Evolutionary conservation across 2,113 vertebrate species (phyloP), one percentile per base, ranked within the genome.

Genomic region (Coryphaenoides rupestris): DNA sequence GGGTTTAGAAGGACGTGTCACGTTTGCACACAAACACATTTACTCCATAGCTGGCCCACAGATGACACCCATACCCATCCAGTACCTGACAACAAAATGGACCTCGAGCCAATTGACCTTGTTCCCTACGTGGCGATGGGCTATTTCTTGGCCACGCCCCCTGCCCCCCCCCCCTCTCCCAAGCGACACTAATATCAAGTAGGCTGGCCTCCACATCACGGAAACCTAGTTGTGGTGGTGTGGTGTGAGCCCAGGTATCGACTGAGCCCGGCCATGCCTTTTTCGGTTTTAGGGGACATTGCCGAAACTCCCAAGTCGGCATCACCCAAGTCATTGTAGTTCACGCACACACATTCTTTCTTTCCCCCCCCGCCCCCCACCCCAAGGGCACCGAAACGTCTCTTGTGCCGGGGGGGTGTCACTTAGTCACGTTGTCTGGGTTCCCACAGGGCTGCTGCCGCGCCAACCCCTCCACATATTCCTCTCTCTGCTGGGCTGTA

Each of bases 391-490:
- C 67, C 63, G 12, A 53, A 33, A 53, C n/a, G 14, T 50, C 40
- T 40, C 13, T 40, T 17, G 61, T 52, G 33, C 63, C 45, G 28
- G 65, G 60, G 69, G 28, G 65, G 60, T 71, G 79, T 73, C 56
- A 63, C 77, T 63, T 64, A 16, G 62, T 69, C 60, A 64, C 68
- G 60, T 76, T 22, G 52, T 68, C 66, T 49, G 49, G 12, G 65
- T 69, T 66, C 60, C 58, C 65, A 63, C 72, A 53, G 66, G 80
- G 69, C 75, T 82, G 70, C 76, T n/a, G n/a, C n/a, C n/a, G n/a
- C n/a, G n/a, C n/a, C n/a, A n/a, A 83, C 74, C 70, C 73, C 56
- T 58, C 70, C 65, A 76, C 69, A 67, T 69, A 81, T 71, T 69
- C n/a, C n/a, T 40, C 56, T 82, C 75, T 63, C 66, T 69, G 61